Evolutionary conservation across 2,797 vertebrate species (phyloP).

Genomic region (Philypnodon macrostomus): DNA sequence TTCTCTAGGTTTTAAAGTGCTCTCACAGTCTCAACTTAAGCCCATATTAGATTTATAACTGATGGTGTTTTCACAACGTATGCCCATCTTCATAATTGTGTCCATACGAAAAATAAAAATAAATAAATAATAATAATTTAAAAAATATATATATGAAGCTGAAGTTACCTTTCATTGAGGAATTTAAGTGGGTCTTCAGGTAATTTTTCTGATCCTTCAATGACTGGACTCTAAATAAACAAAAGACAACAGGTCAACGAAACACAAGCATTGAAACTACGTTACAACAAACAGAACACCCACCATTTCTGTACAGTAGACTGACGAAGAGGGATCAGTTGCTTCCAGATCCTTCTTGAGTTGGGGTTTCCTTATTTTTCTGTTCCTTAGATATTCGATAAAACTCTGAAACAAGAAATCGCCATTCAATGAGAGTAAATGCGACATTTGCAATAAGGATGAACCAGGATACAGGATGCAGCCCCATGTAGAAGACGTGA

Average conservation of each 20-base stretch:
- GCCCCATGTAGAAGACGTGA: slow-evolving; percentile 43
- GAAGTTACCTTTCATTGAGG: slow-evolving; percentile 46
- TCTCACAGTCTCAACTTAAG: slow-evolving; percentile 6
- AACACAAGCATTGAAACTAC: slow-evolving; percentile 1
- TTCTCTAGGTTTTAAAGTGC: slow-evolving; percentile 21
- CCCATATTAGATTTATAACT: slow-evolving; percentile 26
- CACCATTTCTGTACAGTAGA: slow-evolving; percentile 15
- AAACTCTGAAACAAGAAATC: slow-evolving; percentile 48
- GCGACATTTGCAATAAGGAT: slow-evolving; percentile 55
- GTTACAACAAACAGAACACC: slow-evolving; percentile 4
- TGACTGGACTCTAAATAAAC: slow-evolving; percentile 33
- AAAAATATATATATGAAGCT: too few species aligned
- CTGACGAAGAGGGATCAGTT: not conserved
- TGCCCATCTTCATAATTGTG: slow-evolving; percentile 16
- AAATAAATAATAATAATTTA: too few species aligned
- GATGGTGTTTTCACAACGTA: slow-evolving; percentile 24
- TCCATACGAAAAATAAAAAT: too few species aligned
- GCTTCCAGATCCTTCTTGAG: not conserved
- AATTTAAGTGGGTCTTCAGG: slow-evolving; percentile 12
- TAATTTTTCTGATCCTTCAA: slow-evolving; percentile 22
- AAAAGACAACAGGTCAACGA: slow-evolving; percentile 32
- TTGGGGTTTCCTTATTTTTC: slow-evolving; percentile 6
- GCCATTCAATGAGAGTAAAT: slow-evolving; percentile 65
- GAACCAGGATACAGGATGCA: slow-evolving; percentile 70
- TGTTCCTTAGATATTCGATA: not conserved